phyloP scores from a whole-genome alignment of 2,888 invertebrate genomes.

The Aelia acuminata region DNA sequence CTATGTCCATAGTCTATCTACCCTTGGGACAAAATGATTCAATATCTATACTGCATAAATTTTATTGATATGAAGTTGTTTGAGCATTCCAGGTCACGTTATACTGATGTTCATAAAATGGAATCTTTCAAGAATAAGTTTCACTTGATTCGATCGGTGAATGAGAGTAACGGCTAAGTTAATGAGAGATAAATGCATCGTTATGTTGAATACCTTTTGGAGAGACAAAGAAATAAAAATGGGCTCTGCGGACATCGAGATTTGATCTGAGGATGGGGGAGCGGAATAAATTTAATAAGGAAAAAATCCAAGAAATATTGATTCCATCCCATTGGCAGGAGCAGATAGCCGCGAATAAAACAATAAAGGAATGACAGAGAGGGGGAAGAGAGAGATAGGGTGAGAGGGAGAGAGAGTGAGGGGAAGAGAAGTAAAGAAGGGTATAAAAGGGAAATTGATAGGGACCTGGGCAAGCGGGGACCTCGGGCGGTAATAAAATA shows the following conservation, averaged over 20 bases:
- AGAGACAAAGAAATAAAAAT: not conserved
- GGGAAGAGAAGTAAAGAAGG: not conserved
- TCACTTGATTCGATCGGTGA: not conserved
- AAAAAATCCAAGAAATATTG: conserved; percentile 27
- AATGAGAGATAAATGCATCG: not conserved
- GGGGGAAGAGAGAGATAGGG: too few species aligned
- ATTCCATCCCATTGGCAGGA: conserved; percentile 2
- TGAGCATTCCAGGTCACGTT: too few species aligned
- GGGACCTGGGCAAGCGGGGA: not conserved
- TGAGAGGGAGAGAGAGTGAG: too few species aligned
- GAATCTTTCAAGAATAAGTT: not conserved
- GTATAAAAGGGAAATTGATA: conserved; percentile 42
- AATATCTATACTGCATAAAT: too few species aligned
- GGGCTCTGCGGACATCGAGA: not conserved
- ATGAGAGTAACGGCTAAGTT: not conserved
- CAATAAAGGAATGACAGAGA: not conserved
- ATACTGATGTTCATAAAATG: not conserved
- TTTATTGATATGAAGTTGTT: too few species aligned
- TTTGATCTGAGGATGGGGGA: not conserved
- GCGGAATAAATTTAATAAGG: conserved; percentile 33
- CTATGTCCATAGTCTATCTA: too few species aligned
- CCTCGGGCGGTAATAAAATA: conserved; percentile 39
- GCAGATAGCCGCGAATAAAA: conserved; percentile 28
- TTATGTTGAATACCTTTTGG: not conserved
- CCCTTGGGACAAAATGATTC: too few species aligned